Percentiles rank a stretch among this genome's conserved stretches.
Evolutionary conservation across 92 coral and sea anemone species (phyloP).

Genomic region (Zoanthus gigantus): DNA sequence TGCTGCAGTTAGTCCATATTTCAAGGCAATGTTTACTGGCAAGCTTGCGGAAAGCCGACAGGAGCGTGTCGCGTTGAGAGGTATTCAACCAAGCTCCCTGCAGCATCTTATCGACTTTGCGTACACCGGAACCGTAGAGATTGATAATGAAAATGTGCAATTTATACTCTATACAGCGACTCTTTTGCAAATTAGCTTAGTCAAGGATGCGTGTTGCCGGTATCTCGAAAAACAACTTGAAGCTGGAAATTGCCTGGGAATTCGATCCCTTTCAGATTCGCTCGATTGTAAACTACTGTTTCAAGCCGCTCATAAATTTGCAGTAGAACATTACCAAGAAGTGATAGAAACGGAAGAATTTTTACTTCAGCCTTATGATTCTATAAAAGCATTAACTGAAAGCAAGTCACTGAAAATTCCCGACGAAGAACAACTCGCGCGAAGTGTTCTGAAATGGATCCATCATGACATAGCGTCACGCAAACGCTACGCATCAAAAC

Average conservation of each 20-base stretch:
- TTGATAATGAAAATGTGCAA: conserved; percentile 76
- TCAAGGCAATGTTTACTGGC: conserved; percentile 85
- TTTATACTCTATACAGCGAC: conserved; percentile 71
- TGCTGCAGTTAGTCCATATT: conserved; percentile 90
- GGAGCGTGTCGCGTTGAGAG: conserved; percentile 58
- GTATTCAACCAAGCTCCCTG: conserved; percentile 66
- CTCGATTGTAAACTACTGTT: conserved; percentile 76
- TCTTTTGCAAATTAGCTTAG: conserved; percentile 68
- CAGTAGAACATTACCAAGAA: conserved; percentile 66
- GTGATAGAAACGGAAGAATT: conserved; percentile 80
- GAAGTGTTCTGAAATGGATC: conserved; percentile 69
- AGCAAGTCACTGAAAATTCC: conserved; percentile 62
- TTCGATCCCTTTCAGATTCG: conserved; percentile 81
- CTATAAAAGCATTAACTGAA: conserved; percentile 61
- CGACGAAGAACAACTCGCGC: conserved; percentile 66
- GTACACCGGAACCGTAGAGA: conserved; percentile 69
- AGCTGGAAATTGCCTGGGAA: conserved; percentile 79
- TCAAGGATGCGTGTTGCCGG: conserved; percentile 73
- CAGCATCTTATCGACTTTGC: conserved; percentile 65
- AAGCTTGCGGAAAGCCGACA: conserved; percentile 74
- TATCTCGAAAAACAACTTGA: conserved; percentile 64
- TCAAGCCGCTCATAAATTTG: conserved; percentile 67
- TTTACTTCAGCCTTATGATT: conserved; percentile 75
- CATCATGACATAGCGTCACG: conserved; percentile 54
- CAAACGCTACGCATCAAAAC: conserved; percentile 34